These are phyloP conservation scores for Bovichtus variegatus DNA, from an alignment of 2,797 vertebrate species.

Conservation along the genomic window DNA sequence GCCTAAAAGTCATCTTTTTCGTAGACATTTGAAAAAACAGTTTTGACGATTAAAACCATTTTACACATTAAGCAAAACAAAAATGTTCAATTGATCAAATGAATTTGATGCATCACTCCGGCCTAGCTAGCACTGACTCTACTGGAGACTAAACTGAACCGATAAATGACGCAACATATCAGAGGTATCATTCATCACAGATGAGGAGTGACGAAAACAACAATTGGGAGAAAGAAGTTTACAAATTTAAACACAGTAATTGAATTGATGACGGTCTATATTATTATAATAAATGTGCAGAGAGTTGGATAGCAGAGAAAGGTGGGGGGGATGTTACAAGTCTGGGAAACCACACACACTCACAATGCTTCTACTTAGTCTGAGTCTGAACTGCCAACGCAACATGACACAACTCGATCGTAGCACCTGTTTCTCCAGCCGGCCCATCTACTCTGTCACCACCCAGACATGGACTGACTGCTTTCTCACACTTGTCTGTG, in stretches of 20 bases:
- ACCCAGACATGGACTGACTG: slow-evolving; percentile 44
- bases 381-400: slow-evolving; percentile 47
- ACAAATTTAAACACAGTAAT: not conserved
- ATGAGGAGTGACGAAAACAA: not conserved
- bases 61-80: not conserved
- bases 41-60: no score
- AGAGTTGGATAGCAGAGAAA: slow-evolving; percentile 15
- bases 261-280: not conserved
- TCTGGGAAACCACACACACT: slow-evolving; percentile 55
- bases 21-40: not conserved
- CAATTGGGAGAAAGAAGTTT: not conserved
- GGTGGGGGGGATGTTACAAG: slow-evolving; percentile 39
- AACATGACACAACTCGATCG: slow-evolving; percentile 69
- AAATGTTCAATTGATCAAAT: not conserved
- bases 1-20: not conserved
- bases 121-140: not conserved
- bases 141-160: not conserved
- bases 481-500: slow-evolving; percentile 51
- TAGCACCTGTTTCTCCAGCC: slow-evolving; percentile 76
- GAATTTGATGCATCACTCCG: not conserved
- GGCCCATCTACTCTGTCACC: slow-evolving; percentile 51
- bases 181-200: slow-evolving; percentile 9
- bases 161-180: slow-evolving; percentile 19
- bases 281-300: not conserved
- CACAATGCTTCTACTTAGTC: slow-evolving; percentile 19